Conservation (phyloP, 2,113 vertebrate genomes). For the Daubentonia madagascariensis region DNA sequence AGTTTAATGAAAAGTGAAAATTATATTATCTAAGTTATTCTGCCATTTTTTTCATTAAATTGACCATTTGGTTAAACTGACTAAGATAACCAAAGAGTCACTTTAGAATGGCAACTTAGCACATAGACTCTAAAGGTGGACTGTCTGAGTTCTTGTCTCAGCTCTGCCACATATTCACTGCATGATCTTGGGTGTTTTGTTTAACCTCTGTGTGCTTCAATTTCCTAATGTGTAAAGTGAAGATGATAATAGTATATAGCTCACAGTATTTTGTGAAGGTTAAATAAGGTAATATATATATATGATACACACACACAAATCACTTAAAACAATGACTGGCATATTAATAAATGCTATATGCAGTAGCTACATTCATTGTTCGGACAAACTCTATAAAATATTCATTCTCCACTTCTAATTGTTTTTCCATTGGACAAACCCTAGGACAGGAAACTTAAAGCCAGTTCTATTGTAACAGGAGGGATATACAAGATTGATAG, state of each 20-base stretch:
- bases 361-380: background rate
- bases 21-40: background rate
- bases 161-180: background rate
- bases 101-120: background rate
- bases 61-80: background rate
- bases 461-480: background rate
- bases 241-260: background rate
- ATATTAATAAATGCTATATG: background rate
- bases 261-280: background rate
- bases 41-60: background rate
- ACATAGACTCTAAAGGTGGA: background rate
- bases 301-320: background rate
- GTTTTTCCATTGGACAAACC: background rate
- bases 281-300: background rate
- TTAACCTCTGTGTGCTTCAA: background rate
- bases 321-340: background rate
- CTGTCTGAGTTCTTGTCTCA: background rate
- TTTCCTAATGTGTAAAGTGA: background rate
- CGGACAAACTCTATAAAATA: background rate
- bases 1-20: background rate
- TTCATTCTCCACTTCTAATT: background rate
- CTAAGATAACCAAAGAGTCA: background rate
- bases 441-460: constrained; percentile 3
- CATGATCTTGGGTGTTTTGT: background rate
- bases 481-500: background rate